Evolutionary conservation across 2,888 invertebrate species (phyloP), one percentile per base, ranked within the genome.

Genomic region (Caradrina kadenii): DNA sequence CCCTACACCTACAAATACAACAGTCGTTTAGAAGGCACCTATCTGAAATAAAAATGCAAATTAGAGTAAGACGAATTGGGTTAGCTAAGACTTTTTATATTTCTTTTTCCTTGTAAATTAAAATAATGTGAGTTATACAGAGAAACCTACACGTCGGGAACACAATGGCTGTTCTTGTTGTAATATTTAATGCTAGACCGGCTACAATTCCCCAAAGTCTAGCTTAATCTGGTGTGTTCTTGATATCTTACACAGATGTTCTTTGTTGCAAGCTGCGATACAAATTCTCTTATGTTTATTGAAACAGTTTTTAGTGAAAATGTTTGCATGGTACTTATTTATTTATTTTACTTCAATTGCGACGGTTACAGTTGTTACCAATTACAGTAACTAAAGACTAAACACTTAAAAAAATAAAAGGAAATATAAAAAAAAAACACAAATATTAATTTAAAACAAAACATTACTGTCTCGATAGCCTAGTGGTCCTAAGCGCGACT

Each of bases 181-280:
- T 79, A 82, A 84, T 84, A 84, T 82, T 84, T 84, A 84, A 73
- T 73, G 69, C 73, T 73, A 76, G 59, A 68, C 75, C 60, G 70
- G 76, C 73, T 73, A 81, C 76, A 76, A 82, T 84, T 81, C 84
- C 83, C 84, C 48, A 54, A 74, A 80, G 83, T 79, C 76, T 74
- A 66, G 69, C 79, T 74, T 84, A 84, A 81, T 81, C 76, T 77
- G 76, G 69, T 76, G 69, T 76, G 70, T 78, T 79, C 81, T 80
- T 84, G 79, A 80, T 84, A 77, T 76, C 82, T 77, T 69, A 39
- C 73, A 69, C 76, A 71, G 63, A 68, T 76, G 80, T 73, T 82
- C 82, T 82, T 82, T 84, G 76, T 81, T 81, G 58, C 68, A 63
- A 21, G 31, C 59, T 62, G 53, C 53, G 65, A 72, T 70, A 72